Evolutionary conservation across 1,140 invertebrate species (phyloP).

Genomic region (Oedothorax gibbosus): DNA sequence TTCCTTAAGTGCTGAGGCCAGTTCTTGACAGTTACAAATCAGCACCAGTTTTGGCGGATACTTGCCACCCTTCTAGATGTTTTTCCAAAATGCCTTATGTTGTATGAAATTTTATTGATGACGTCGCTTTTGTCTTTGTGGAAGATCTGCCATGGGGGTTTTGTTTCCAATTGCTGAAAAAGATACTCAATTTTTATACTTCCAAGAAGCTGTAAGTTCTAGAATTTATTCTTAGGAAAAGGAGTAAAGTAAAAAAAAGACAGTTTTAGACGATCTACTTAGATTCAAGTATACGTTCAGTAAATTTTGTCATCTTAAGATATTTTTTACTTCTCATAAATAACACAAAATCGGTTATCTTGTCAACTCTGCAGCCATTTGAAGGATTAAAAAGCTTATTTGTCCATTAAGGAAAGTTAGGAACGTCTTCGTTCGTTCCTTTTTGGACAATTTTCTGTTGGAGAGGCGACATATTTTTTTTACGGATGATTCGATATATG

Average conservation of each 20-base stretch:
- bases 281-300: constrained; percentile 23
- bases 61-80: not conserved
- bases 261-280: not conserved
- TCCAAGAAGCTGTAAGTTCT: too few relatives aligned
- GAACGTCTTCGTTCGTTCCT: constrained; percentile 20
- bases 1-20: constrained; percentile 46
- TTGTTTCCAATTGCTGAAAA: too few relatives aligned
- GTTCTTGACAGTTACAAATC: constrained; percentile 43
- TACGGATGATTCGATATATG: not conserved
- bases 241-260: too few relatives aligned
- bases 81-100: too few relatives aligned
- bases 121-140: too few relatives aligned
- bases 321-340: constrained; percentile 8
- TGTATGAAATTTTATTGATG: too few relatives aligned
- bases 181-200: too few relatives aligned
- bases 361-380: constrained; percentile 31
- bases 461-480: constrained; percentile 41
- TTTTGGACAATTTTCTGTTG: constrained; percentile 24
- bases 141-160: too few relatives aligned
- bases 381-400: constrained; percentile 49
- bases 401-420: constrained; percentile 54
- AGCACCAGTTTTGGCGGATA: constrained; percentile 17
- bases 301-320: constrained; percentile 28
- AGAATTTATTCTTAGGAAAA: too few relatives aligned
- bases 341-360: constrained; percentile 40